Evolutionary conservation across 2,113 vertebrate genomes (phyloP).

Genomic region (Enhydra lutris): DNA sequence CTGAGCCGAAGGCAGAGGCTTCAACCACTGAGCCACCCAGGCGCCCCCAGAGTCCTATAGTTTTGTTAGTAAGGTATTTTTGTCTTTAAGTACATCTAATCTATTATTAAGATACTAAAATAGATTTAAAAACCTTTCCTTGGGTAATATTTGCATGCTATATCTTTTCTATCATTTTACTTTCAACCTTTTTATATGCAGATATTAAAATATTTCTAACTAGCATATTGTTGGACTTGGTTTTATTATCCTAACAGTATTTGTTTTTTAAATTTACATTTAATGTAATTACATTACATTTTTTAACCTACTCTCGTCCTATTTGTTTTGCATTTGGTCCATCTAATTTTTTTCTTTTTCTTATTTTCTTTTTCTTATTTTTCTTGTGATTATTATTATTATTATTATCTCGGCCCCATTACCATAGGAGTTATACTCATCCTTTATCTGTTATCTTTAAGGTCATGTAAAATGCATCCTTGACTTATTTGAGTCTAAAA

Average conservation of each 20-base stretch:
- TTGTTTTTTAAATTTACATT: neutral
- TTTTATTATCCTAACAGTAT: neutral
- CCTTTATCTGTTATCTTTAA: neutral
- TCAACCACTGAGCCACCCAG: too few relatives aligned
- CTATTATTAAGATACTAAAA: too few relatives aligned
- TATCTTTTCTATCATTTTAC: neutral
- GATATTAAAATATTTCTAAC: neutral
- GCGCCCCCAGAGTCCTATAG: too few relatives aligned
- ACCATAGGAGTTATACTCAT: neutral
- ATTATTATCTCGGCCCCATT: neutral
- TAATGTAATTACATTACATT: neutral
- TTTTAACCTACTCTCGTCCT: neutral
- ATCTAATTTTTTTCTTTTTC: neutral
- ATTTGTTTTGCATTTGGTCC: neutral
- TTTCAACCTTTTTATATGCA: neutral
- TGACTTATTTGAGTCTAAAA: neutral
- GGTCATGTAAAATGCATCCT: neutral
- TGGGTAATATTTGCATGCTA: neutral
- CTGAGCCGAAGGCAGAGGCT: too few relatives aligned
- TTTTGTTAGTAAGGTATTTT: too few relatives aligned
- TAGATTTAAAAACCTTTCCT: too few relatives aligned
- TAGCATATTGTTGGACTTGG: neutral
- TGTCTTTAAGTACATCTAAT: too few relatives aligned
- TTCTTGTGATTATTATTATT: neutral
- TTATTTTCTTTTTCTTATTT: neutral